Evolutionary conservation across 2,888 invertebrate species (phyloP).

Genomic region (Lingula anatina): DNA sequence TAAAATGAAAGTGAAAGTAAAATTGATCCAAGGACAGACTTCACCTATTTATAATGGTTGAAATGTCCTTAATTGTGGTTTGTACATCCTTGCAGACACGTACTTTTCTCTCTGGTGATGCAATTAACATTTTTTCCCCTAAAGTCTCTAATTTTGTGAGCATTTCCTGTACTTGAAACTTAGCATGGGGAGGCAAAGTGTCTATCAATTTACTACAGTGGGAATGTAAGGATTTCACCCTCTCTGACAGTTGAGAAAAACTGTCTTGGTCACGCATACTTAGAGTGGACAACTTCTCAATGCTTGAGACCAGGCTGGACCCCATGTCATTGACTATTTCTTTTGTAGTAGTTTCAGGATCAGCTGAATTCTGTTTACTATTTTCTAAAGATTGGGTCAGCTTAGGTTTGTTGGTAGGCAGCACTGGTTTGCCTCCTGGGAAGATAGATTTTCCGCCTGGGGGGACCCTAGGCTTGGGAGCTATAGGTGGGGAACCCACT

Average conservation of each 20-base stretch:
- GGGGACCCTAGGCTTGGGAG: too few species aligned
- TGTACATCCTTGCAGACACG: slow-evolving; percentile 33
- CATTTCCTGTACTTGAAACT: slow-evolving; percentile 73
- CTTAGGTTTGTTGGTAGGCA: too few species aligned
- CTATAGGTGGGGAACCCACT: too few species aligned
- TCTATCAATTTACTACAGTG: slow-evolving; percentile 82
- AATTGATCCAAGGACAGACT: not conserved
- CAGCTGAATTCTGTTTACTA: too few species aligned
- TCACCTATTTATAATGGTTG: slow-evolving; percentile 68
- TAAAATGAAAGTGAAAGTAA: too few species aligned
- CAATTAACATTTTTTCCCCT: slow-evolving; percentile 36
- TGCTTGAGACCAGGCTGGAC: slow-evolving; percentile 27
- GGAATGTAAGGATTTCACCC: slow-evolving; percentile 72
- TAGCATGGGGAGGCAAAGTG: slow-evolving; percentile 75
- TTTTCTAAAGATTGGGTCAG: too few species aligned
- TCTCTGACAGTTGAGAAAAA: slow-evolving; percentile 75
- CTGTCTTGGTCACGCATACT: slow-evolving; percentile 56
- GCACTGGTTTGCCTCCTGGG: not conserved
- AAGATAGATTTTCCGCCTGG: not conserved
- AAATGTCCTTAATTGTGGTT: slow-evolving; percentile 32
- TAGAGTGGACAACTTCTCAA: slow-evolving; percentile 32
- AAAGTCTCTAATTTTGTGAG: slow-evolving; percentile 39
- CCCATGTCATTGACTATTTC: slow-evolving; percentile 30
- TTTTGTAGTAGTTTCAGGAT: slow-evolving; percentile 21
- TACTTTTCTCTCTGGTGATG: slow-evolving; percentile 27